Percentiles rank a stretch among this genome's conserved stretches.
Evolutionary conservation across 2,888 invertebrate genomes (phyloP).

Genomic region (Myopa testacea): DNA sequence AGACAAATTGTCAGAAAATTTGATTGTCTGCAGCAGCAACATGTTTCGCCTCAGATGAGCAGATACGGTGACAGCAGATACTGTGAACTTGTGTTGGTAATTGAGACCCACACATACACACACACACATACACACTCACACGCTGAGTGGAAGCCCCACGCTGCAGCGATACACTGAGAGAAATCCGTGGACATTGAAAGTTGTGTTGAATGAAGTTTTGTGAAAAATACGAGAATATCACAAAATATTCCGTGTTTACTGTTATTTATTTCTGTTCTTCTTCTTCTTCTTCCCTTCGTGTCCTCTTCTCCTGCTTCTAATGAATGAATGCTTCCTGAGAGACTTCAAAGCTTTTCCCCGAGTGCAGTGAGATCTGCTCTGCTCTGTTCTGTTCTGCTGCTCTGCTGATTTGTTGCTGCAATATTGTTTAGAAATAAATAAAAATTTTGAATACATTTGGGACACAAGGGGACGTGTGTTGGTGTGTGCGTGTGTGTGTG

Average conservation of each 20-base stretch:
- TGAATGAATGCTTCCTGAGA: neutral
- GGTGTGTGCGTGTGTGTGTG: conserved; percentile 2
- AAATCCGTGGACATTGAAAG: no score
- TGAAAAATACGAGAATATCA: no score
- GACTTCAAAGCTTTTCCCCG: neutral
- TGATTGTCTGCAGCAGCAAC: conserved; percentile 27
- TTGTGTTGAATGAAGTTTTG: no score
- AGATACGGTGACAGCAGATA: conserved; percentile 1
- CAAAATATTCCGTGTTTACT: no score
- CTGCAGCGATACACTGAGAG: no score
- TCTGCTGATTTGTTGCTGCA: conserved; percentile 3
- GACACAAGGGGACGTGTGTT: neutral
- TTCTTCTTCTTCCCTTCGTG: neutral
- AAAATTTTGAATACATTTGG: neutral
- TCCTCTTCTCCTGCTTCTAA: neutral
- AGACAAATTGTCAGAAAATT: conserved; percentile 60
- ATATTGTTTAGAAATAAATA: conserved; percentile 5
- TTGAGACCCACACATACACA: neutral
- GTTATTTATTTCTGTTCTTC: no score
- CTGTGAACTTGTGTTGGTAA: neutral
- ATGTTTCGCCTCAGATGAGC: neutral
- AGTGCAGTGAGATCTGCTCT: neutral
- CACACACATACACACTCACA: no score
- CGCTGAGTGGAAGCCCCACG: no score
- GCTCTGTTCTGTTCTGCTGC: neutral